Base-by-base conservation (phyloP, 2,888 invertebrate genomes). In the Anthophora plumipes region DNA sequence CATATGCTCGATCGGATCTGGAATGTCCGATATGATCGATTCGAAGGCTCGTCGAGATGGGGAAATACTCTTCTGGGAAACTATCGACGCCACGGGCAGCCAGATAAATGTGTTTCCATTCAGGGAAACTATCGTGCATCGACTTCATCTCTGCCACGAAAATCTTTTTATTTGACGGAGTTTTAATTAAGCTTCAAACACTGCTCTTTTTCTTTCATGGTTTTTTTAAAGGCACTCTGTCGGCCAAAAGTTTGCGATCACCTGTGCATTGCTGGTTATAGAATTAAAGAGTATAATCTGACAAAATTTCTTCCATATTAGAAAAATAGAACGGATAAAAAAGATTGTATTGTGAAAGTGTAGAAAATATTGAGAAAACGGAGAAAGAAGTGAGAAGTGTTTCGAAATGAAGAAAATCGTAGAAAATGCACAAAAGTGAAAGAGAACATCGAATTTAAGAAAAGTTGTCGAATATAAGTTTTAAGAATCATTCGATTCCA, bases 1-100 rank as follows among this genome's bases (percentile, higher is more conserved):
- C 59, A 60, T 48, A 80, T 77, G 77, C 83, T 80, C 69, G 68
- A 76, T 25, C 71, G 81, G 66, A 77, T 80, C 61, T 63, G 74
- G 78, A 83, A 76, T 77, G 78, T 80, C 41, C 74, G 74, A 83
- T 85, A 85, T 60, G 77, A 86, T 81, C 77, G 76, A 82, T 83
- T 77, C 61, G 72, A 78, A 48, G 66, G 67, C 55, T 70, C 22
- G 69, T 43, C 37, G 63, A 63, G 71, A 48, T 37, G 54, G 57
- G 61, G n/a, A 61, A 59, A 79, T 60, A 50, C 39, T 72, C 52
- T 64, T 57, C 41, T 54, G 55, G 59, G 55, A 70, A 75, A 73
- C 57, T 41, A 64, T 64, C 70, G 50, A n/a, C 61, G 25, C 43
- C 31, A 17, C 20, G 41, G 31, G 2, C 2, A n/a, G n/a, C 52